These are phyloP conservation scores for Grantiella picta DNA, from an alignment of 2,113 vertebrate genomes.

Conservation along the genomic window DNA sequence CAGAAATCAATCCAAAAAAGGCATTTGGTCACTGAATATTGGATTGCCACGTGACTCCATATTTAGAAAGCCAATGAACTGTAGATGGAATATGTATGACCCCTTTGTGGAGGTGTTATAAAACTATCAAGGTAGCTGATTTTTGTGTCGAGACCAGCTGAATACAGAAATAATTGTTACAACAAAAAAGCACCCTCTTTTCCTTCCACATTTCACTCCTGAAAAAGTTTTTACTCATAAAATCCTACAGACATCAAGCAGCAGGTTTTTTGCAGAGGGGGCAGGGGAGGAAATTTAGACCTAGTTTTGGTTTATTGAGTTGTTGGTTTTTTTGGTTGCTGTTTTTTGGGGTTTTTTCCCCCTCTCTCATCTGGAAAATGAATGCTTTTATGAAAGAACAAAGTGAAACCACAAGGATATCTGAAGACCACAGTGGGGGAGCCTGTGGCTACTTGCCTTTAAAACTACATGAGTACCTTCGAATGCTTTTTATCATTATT, in stretches of 20 bases:
- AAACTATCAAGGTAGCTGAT: neutral
- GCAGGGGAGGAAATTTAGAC: neutral
- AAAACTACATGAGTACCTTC: neutral
- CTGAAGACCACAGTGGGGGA: neutral
- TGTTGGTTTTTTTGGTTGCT: accelerated
- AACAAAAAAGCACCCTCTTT: neutral
- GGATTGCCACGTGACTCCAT: neutral
- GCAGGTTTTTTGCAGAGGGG: accelerated
- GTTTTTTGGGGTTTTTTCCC: neutral
- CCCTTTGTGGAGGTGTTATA: neutral
- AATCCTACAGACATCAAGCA: neutral
- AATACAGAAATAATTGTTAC: neutral
- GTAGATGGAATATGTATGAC: neutral
- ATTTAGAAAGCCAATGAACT: neutral
- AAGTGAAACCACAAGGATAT: neutral
- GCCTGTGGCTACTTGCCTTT: neutral
- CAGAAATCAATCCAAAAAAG: neutral
- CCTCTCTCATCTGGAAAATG: neutral
- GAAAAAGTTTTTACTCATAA: neutral
- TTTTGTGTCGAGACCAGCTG: neutral
- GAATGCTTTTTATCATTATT: neutral
- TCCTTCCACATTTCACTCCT: neutral
- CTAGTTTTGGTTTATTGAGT: neutral
- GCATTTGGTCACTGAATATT: neutral
- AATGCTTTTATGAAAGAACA: neutral